phyloP scores from a whole-genome alignment of 2,113 vertebrate species.

The Hyla sarda region DNA sequence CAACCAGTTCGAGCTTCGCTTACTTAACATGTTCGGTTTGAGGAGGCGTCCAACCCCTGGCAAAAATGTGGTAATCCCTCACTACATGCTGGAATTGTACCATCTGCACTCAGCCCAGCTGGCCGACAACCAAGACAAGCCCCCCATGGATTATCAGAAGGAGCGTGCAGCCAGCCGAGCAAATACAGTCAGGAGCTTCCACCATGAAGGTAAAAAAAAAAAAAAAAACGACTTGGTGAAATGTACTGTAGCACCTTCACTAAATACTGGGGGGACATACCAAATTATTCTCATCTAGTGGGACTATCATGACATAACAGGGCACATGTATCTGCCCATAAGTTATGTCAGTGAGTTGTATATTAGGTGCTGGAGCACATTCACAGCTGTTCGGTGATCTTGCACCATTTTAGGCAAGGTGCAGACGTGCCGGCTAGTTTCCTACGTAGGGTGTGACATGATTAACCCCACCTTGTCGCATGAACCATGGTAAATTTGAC shows the following conservation, averaged over 20 bases:
- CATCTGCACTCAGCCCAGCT: constrained; percentile 88
- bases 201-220: constrained; percentile 91
- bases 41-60: constrained; percentile 90
- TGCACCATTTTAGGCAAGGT: neutral
- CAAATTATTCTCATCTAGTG: neutral
- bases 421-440: too few relatives aligned
- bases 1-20: constrained; percentile 90
- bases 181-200: constrained; percentile 97
- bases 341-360: neutral
- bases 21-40: constrained; percentile 95
- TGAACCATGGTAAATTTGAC: neutral
- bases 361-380: neutral
- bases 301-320: neutral
- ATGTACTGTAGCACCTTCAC: neutral
- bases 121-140: constrained; percentile 73
- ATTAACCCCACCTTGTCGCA: neutral
- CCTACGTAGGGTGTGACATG: neutral
- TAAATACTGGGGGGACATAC: neutral
- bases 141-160: constrained; percentile 80
- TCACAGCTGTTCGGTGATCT: neutral
- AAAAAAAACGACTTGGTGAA: constrained; percentile 61
- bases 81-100: constrained; percentile 96
- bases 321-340: neutral
- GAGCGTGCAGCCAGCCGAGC: constrained; percentile 90
- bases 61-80: constrained; percentile 89